Percentiles rank a stretch among this genome's conserved stretches.
phyloP scores from a whole-genome alignment of 2,888 invertebrate genomes.

The Mantis religiosa region DNA sequence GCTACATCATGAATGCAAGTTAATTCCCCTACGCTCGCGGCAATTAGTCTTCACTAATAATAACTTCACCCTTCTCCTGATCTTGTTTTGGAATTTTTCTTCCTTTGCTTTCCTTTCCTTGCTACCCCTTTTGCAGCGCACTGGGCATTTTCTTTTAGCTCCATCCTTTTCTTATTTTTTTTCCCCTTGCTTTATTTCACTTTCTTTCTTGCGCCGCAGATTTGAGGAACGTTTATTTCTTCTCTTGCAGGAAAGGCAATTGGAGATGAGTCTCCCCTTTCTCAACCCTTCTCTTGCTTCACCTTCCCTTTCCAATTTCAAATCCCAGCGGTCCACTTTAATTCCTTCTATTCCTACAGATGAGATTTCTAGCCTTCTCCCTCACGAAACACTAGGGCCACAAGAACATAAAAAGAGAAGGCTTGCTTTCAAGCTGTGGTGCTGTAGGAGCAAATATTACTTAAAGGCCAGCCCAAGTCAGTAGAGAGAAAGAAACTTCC shows the following conservation, averaged over 20 bases:
- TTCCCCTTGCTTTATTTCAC: not conserved
- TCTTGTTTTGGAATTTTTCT: not conserved
- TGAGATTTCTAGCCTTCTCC: not conserved
- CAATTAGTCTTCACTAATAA: not conserved
- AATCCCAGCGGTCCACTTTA: conserved; percentile 3
- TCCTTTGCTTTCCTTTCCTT: not conserved
- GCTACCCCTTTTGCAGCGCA: not conserved
- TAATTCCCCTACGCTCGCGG: not conserved
- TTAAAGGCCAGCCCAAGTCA: not conserved
- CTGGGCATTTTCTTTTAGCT: not conserved
- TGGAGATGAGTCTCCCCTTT: not conserved
- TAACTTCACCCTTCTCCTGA: not conserved
- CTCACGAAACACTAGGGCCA: not conserved
- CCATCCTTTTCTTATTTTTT: not conserved
- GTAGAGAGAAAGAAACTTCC: not conserved
- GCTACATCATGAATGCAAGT: not conserved
- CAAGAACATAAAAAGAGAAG: not conserved
- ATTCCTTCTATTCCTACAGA: conserved; percentile 4
- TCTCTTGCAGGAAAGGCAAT: not conserved
- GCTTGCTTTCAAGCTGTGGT: not conserved
- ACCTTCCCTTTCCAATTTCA: not conserved
- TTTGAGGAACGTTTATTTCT: not conserved
- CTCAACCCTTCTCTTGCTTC: not conserved
- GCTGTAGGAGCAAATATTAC: not conserved
- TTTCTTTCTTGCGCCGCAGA: not conserved